These are phyloP conservation scores for Ciconia maguari DNA, from an alignment of 2,113 vertebrate species.

Conservation along the genomic window DNA sequence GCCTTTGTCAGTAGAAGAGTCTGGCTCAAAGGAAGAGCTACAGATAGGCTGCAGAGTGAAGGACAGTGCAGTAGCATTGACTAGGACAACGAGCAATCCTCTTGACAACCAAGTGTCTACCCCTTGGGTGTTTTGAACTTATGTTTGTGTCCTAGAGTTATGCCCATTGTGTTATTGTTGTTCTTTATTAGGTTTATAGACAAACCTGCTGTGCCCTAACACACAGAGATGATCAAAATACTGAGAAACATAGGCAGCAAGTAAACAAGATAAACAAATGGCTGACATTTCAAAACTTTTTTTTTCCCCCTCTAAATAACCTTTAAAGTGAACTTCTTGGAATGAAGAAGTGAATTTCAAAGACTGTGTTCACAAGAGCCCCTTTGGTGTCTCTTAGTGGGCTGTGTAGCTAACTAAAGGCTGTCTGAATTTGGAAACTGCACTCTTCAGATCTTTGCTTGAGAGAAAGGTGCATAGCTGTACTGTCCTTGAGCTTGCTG, in stretches of 20 bases:
- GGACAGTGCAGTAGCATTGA: neutral
- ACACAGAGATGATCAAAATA: neutral
- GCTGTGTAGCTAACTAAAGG: neutral
- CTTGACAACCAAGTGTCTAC: neutral
- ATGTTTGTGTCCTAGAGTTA: neutral
- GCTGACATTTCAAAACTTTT: neutral
- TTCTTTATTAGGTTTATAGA: neutral
- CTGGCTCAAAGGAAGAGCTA: neutral
- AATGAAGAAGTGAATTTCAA: neutral
- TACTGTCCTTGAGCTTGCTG: neutral
- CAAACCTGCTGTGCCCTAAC: neutral
- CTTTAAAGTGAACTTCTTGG: neutral
- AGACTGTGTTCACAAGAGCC: neutral
- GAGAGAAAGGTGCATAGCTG: neutral
- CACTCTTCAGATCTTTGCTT: neutral
- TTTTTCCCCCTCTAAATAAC: neutral
- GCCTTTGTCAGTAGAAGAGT: neutral
- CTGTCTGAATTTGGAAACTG: neutral
- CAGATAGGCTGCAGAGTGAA: neutral
- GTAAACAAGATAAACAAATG: neutral
- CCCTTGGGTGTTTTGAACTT: neutral
- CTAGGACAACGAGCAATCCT: neutral
- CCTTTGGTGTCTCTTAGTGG: neutral
- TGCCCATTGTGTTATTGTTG: neutral
- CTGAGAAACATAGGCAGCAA: neutral